Conservation (phyloP, 2,888 invertebrate species). For the Zelleria hepariella region DNA sequence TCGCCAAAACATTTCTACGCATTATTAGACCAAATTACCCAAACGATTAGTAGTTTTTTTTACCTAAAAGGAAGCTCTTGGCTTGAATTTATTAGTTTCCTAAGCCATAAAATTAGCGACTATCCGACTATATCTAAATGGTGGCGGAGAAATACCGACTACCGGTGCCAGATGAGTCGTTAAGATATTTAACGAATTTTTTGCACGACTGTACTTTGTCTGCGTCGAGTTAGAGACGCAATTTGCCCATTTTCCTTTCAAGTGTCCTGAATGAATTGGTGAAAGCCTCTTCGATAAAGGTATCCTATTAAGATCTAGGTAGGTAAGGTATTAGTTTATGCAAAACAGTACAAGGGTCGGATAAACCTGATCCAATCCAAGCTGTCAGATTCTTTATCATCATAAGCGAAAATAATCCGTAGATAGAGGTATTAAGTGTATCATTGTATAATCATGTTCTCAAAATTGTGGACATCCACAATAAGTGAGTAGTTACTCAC, state of each 20-base stretch:
- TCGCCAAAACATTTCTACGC: conserved; percentile 57
- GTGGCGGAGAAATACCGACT: conserved; percentile 35
- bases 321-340: too few relatives aligned
- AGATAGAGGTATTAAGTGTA: too few relatives aligned
- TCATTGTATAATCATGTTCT: too few relatives aligned
- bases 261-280: too few relatives aligned
- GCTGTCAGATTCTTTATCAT: too few relatives aligned
- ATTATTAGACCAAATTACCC: conserved; percentile 64
- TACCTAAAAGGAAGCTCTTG: conserved; percentile 19
- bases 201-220: not conserved
- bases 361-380: too few relatives aligned
- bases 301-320: too few relatives aligned
- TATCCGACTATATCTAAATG: conserved; percentile 54
- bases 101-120: conserved; percentile 55
- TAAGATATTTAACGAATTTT: conserved; percentile 26
- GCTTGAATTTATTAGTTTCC: conserved; percentile 60
- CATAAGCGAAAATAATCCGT: too few relatives aligned
- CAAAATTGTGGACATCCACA: too few relatives aligned
- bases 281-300: too few relatives aligned
- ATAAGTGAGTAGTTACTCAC: too few relatives aligned
- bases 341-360: too few relatives aligned
- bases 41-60: conserved; percentile 7
- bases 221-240: not conserved
- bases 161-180: conserved; percentile 30
- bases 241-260: not conserved